Evolutionary conservation across 37 sponge, comb jelly and placozoan species (phyloP).

Genomic region (Corticium candelabrum): DNA sequence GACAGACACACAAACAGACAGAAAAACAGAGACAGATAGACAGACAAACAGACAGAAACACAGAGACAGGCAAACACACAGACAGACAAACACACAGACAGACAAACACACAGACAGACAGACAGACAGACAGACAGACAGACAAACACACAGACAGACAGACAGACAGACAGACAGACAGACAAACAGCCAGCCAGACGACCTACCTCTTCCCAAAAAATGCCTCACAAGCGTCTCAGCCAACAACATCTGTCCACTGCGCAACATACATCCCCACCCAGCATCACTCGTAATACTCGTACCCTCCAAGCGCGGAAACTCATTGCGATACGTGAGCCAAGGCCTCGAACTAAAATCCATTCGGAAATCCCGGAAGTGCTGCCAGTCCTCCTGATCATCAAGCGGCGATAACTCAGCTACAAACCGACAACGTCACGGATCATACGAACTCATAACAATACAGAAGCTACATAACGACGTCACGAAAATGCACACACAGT

Average conservation of each 20-base stretch:
- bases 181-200: no score
- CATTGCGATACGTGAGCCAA: slow-evolving; percentile 55
- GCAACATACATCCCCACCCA: slow-evolving; percentile 99
- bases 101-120: no score
- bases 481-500: not conserved
- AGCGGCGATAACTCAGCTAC: no score
- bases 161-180: not conserved
- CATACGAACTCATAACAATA: no score
- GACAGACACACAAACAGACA: no score
- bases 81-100: no score
- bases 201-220: slow-evolving; percentile 29
- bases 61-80: no score
- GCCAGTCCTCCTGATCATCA: not conserved
- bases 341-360: slow-evolving; percentile 23
- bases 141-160: not conserved
- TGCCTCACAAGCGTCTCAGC: slow-evolving; percentile 75
- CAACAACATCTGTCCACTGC: slow-evolving; percentile 96
- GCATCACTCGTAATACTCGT: slow-evolving; percentile 79
- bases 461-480: not conserved
- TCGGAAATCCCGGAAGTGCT: slow-evolving; percentile 15
- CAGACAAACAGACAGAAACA: no score
- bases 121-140: no score
- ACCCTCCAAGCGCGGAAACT: slow-evolving; percentile 54
- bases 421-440: no score
- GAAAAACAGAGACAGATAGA: no score